phyloP scores from a whole-genome alignment of 2,797 vertebrate species.

The Aulostomus chinensis region DNA sequence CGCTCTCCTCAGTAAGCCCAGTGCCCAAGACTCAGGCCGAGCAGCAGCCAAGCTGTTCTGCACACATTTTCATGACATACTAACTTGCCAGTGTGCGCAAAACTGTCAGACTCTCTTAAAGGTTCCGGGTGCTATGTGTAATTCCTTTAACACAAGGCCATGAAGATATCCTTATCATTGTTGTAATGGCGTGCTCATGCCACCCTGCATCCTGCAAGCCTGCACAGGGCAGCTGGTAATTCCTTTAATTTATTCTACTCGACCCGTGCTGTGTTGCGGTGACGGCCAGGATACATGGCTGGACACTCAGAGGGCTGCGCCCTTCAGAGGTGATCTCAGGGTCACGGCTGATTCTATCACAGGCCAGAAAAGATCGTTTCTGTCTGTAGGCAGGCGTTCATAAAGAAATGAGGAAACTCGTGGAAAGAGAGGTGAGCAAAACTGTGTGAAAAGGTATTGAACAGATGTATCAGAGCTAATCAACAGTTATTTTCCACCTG shows the following conservation, averaged over 20 bases:
- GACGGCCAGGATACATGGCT: constrained; percentile 40
- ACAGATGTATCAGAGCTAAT: too few relatives aligned
- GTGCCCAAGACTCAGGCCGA: constrained; percentile 20
- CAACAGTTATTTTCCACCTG: too few relatives aligned
- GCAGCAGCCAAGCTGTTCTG: constrained; percentile 24
- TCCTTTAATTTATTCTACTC: constrained; percentile 77
- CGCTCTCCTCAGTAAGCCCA: constrained; percentile 29
- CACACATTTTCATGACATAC: constrained; percentile 63
- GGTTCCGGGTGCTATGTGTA: constrained; percentile 71
- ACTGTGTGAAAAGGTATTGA: too few relatives aligned
- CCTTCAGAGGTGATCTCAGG: constrained; percentile 62
- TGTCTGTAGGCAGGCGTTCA: not conserved
- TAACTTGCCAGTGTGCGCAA: constrained; percentile 62
- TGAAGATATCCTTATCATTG: constrained; percentile 70
- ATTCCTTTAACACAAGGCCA: constrained; percentile 79
- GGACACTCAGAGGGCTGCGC: constrained; percentile 52
- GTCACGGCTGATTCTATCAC: constrained; percentile 47
- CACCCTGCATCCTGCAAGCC: constrained; percentile 69
- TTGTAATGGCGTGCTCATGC: constrained; percentile 66
- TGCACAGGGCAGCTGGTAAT: constrained; percentile 70
- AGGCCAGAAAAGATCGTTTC: constrained; percentile 11
- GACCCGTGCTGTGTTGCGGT: constrained; percentile 32
- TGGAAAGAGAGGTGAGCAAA: too few relatives aligned
- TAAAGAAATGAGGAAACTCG: too few relatives aligned
- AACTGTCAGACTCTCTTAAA: constrained; percentile 73